A percentile compares a stretch with the other conserved stretches of the same genome.
Evolutionary conservation across 2,797 vertebrate genomes (phyloP).

Genomic region (Australoheros facetus): DNA sequence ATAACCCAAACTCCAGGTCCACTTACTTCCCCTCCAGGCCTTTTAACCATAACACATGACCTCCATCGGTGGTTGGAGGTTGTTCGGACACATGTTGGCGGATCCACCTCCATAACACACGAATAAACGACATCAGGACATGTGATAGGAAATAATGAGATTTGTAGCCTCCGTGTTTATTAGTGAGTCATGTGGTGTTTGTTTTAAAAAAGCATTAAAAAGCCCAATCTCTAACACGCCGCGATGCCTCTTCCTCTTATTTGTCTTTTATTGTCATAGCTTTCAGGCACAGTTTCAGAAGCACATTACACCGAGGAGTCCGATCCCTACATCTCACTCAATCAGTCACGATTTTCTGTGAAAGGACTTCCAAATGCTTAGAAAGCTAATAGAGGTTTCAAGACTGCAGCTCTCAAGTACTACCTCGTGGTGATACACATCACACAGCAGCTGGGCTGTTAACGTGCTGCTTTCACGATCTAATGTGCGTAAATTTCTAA

Average conservation of each 20-base stretch:
- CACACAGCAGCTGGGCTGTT: constrained; percentile 22
- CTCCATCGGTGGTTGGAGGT: neutral
- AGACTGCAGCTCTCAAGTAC: constrained; percentile 4
- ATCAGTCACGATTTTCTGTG: constrained; percentile 30
- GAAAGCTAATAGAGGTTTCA: constrained; percentile 17
- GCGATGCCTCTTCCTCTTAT: neutral
- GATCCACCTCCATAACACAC: neutral
- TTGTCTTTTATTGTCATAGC: neutral
- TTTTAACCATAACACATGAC: neutral
- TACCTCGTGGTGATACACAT: constrained; percentile 20
- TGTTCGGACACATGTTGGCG: neutral
- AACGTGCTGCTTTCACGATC: constrained; percentile 18
- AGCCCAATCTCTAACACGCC: neutral
- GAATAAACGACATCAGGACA: neutral
- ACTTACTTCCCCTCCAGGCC: neutral
- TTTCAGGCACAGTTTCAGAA: neutral
- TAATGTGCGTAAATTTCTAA: constrained; percentile 22
- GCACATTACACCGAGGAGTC: neutral
- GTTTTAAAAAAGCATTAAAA: neutral
- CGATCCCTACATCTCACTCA: neutral
- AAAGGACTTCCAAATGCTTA: constrained; percentile 26
- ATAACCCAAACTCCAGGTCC: neutral
- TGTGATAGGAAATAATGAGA: neutral
- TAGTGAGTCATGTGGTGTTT: neutral
- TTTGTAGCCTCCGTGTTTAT: neutral